A percentile compares a stretch with the other conserved stretches of the same genome.
These are phyloP conservation scores for Ctenochaetus hawaiiensis DNA, from an alignment of 2,797 vertebrate species.

Conservation along the genomic window DNA sequence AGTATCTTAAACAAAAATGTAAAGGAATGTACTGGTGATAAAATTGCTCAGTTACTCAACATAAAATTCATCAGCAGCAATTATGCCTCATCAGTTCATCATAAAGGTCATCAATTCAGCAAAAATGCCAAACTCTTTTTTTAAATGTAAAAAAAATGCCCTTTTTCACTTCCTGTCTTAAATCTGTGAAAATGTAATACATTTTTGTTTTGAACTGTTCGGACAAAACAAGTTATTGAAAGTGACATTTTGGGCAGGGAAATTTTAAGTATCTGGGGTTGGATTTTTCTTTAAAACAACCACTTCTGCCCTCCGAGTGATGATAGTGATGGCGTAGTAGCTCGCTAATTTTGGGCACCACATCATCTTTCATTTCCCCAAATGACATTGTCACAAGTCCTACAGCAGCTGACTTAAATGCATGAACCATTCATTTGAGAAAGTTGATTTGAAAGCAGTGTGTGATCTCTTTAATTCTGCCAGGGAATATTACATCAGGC, in stretches of 20 bases:
- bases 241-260: background rate
- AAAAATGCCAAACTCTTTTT: too few relatives aligned
- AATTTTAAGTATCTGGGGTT: background rate
- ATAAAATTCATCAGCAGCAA: too few relatives aligned
- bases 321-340: constrained; percentile 9
- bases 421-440: constrained; percentile 47
- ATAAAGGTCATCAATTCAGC: too few relatives aligned
- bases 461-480: constrained; percentile 57
- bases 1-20: too few relatives aligned
- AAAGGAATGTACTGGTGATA: too few relatives aligned
- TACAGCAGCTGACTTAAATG: constrained; percentile 43
- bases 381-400: constrained; percentile 52
- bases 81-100: too few relatives aligned
- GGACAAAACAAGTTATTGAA: too few relatives aligned
- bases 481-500: constrained; percentile 52
- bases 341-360: constrained; percentile 15
- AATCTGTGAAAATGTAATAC: too few relatives aligned
- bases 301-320: background rate
- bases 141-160: too few relatives aligned
- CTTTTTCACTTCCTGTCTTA: too few relatives aligned
- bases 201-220: too few relatives aligned
- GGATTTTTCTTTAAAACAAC: background rate
- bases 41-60: too few relatives aligned
- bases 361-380: constrained; percentile 40
- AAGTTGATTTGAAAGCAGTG: constrained; percentile 67